Base-by-base conservation (phyloP, 2,888 invertebrate species). In the Dyspetes luteomarginatus region DNA sequence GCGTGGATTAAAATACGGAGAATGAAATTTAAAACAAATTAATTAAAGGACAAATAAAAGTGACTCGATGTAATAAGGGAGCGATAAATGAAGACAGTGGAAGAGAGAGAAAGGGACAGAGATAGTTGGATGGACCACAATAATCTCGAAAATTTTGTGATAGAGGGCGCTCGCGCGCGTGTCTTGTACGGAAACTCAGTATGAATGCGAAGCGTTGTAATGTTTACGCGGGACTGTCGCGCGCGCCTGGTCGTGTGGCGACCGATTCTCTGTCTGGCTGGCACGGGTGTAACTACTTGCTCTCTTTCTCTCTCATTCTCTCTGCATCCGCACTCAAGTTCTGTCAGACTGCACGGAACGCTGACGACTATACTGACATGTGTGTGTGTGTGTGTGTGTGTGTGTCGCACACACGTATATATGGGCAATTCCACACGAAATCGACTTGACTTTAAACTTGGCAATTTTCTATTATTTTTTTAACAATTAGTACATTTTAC, bases 161-260 rank as follows among this genome's bases (percentile, higher is more conserved):
- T 48, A 48, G 17, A 3, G 48, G 48, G 48, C 48, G 15, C 48
- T 5, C 48, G 48, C 17, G 17, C 4, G 48, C 3, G 48, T 2
- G 24, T 12, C 28, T 50, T 30, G 22, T 19, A 52, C 52, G 64
- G 17, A 65, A 79, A 79, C 64, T 55, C 69, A 7, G 19, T 17
- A 73, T 67, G 76, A 84, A 83, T 78, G 88, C 84, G 86, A 86
- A 88, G 86, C 86, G 88, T 75, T 84, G 88, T 87, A 86, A 88
- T 88, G 89, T 88, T 88, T 88, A 88, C 89, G 86, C 89, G 88
- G 89, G 85, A 89, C 90, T 90, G 90, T 89, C 88, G 89, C 85
- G 84, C 80, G 85, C 86, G 67, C 68, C 85, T 84, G 73, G 82
- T 71, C 30, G 55, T 64, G 45, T 60, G 64, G 52, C 41, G 69